phyloP scores from a whole-genome alignment of 1,140 invertebrate species.

The Brachionus paranguensis region DNA sequence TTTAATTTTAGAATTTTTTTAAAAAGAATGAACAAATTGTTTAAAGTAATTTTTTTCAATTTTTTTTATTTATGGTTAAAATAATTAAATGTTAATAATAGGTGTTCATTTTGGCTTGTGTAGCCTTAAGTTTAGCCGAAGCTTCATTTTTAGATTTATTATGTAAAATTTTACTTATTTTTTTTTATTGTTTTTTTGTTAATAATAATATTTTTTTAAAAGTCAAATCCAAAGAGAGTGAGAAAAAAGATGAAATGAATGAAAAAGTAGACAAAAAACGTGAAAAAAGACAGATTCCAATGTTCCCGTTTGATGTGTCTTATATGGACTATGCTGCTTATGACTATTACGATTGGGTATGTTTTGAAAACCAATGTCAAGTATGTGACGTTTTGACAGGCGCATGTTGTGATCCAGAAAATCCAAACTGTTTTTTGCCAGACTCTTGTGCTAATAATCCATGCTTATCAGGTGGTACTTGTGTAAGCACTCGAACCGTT shows the following conservation, averaged over 20 bases:
- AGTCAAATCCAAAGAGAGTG: background rate
- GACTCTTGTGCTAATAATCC: constrained; percentile 30
- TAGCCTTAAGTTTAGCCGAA: background rate
- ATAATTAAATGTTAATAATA: background rate
- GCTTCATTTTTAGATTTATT: background rate
- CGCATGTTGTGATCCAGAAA: constrained; percentile 2
- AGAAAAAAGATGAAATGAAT: background rate
- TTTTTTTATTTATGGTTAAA: no score
- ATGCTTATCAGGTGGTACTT: constrained; percentile 37
- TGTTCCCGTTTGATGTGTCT: constrained; percentile 26
- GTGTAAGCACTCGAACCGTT: constrained; percentile 9
- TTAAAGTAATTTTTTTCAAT: background rate
- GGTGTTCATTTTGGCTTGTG: constrained; percentile 11
- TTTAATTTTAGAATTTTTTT: background rate
- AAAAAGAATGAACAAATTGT: background rate
- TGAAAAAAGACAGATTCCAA: constrained; percentile 33
- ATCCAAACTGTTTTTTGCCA: constrained; percentile 16
- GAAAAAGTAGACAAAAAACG: background rate
- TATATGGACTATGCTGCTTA: constrained; percentile 38
- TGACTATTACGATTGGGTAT: constrained; percentile 38
- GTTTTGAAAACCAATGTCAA: background rate
- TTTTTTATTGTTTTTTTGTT: background rate
- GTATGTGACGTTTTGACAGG: constrained; percentile 37
- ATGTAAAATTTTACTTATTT: background rate
- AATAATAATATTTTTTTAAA: background rate